Base-by-base conservation (phyloP, 2,113 vertebrate species). In the Equus przewalskii region DNA sequence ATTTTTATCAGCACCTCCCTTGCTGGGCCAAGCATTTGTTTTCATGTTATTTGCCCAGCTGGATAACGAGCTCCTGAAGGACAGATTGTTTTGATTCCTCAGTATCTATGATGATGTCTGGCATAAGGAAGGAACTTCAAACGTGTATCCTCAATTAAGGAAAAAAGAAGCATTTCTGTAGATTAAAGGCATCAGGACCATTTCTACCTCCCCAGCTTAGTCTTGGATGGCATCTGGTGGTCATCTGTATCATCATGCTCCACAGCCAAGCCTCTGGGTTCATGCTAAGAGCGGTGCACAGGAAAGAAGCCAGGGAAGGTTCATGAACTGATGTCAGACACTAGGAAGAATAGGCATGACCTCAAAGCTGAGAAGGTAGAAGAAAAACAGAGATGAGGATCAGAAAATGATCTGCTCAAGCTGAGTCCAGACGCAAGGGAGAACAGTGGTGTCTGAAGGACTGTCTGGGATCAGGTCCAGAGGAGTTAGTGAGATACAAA, bases 11-110 rank as follows among this genome's bases (percentile, higher is more conserved):
- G 5, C 1, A 18, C 30, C n/a, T 96, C 46, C 89, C 46, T 69
- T 78, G 18, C 15, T 72, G 36, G 28, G 2, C 69, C 92, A 15
- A 62, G 13, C 62, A 58, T 89, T 89, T 95, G n/a, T 60, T 69
- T 93, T 78, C n/a, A 54, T 75, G 26, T 84, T 84, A 60, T 81
- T 91, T 96, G 78, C 24, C 65, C 44, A 88, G 14, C 19, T 87
- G 44, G 16, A 28, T 85, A 91, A 76, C 9, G 30, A 96, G n/a
- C 10, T 93, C 15, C 82, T 91, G 41, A 72, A 89, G 21, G 51
- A 72, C 2, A 62, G 36, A 54, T 46, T 84, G 54, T 65, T 92
- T 96, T 81, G 56, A 58, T 94, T 85, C 36, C 3, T 30, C 33
- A 84, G 22, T 51, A 60, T 12, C 15, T 64, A 24, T 24, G 51